phyloP scores from a whole-genome alignment of 2,113 vertebrate genomes.

The Callospermophilus lateralis region DNA sequence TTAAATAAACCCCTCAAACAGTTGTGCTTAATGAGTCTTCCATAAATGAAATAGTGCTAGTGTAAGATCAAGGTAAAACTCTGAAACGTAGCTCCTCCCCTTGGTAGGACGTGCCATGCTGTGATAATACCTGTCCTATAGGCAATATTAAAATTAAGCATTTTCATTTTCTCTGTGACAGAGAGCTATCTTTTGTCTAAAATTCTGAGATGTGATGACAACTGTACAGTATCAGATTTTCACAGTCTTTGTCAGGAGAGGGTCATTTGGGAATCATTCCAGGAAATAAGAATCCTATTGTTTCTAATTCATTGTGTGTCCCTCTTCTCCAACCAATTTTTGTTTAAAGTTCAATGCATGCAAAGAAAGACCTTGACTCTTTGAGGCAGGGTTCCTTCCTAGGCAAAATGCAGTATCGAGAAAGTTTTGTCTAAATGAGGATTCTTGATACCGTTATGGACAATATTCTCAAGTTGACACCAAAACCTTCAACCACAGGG shows the following conservation, averaged over 20 bases:
- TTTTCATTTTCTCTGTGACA: background rate
- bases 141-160: background rate
- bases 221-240: background rate
- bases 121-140: background rate
- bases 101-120: background rate
- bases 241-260: background rate
- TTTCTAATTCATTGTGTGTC: background rate
- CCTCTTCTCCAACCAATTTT: background rate
- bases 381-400: background rate
- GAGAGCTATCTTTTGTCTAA: background rate
- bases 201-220: background rate
- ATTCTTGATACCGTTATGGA: background rate
- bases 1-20: background rate
- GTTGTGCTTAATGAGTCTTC: background rate
- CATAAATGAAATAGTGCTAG: background rate
- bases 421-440: background rate
- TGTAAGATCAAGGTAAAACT: background rate
- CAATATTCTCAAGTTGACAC: background rate
- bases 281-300: background rate
- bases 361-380: background rate
- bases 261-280: background rate
- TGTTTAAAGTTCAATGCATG: background rate
- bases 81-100: background rate
- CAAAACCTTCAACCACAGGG: background rate
- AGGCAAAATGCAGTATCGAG: background rate